phyloP scores from a whole-genome alignment of 1,140 invertebrate genomes.

The Hycleus cichorii region DNA sequence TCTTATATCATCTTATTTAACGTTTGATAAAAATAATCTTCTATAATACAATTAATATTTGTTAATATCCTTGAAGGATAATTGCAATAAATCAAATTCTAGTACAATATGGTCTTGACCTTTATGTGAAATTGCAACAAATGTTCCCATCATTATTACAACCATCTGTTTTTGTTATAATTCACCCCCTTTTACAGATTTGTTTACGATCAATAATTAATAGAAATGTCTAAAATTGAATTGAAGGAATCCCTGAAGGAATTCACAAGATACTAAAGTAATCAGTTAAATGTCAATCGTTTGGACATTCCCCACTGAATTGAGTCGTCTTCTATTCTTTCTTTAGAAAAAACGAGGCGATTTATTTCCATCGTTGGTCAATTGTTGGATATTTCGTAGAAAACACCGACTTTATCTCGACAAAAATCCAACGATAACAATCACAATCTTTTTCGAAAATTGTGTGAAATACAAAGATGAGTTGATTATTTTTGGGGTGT shows the following conservation, averaged over 20 bases:
- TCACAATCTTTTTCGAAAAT: not conserved
- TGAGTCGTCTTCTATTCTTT: too few species aligned
- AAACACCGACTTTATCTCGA: too few species aligned
- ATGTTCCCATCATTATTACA: constrained; percentile 4
- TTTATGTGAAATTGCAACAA: constrained; percentile 16
- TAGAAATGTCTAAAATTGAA: not conserved
- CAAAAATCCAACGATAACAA: not conserved
- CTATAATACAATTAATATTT: constrained; percentile 6
- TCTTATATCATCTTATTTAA: constrained; percentile 6
- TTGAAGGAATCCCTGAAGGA: not conserved
- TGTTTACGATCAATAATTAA: too few species aligned
- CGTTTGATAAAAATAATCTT: not conserved
- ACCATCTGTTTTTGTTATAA: not conserved
- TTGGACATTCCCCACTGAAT: too few species aligned
- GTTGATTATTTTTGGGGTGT: too few species aligned
- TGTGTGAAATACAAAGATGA: not conserved
- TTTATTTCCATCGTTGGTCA: too few species aligned
- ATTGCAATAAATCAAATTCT: constrained; percentile 8
- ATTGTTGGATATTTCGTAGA: too few species aligned
- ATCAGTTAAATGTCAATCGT: too few species aligned
- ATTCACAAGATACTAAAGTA: too few species aligned
- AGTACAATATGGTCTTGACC: constrained; percentile 16
- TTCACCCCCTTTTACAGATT: too few species aligned
- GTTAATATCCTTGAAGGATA: not conserved
- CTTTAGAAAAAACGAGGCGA: too few species aligned